A percentile compares a stretch with the other conserved stretches of the same genome.
Evolutionary conservation across 2,888 invertebrate genomes (phyloP).

Genomic region (Plagiodera versicolora): DNA sequence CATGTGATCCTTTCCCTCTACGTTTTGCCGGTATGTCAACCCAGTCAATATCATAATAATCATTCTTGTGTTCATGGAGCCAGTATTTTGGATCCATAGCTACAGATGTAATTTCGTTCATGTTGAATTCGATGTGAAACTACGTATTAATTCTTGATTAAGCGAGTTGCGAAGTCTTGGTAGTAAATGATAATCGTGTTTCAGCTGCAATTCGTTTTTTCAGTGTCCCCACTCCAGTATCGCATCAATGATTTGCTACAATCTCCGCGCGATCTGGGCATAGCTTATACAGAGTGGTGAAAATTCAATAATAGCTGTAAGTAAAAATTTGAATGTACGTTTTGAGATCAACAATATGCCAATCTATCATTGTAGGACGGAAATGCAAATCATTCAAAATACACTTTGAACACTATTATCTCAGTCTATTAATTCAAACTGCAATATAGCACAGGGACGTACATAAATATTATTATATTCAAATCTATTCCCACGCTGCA

Average conservation of each 20-base stretch:
- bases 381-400: too few relatives aligned
- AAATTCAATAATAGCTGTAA: too few relatives aligned
- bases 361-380: too few relatives aligned
- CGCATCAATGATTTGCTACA: background rate
- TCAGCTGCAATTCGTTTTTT: background rate
- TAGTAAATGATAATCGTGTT: background rate
- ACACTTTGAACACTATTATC: too few relatives aligned
- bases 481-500: too few relatives aligned
- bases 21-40: background rate
- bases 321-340: too few relatives aligned
- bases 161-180: too few relatives aligned
- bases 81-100: background rate
- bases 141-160: background rate
- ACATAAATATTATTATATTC: too few relatives aligned
- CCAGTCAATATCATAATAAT: background rate
- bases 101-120: background rate
- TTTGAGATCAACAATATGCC: too few relatives aligned
- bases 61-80: background rate
- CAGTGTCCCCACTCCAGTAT: background rate
- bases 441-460: too few relatives aligned
- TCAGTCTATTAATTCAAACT: too few relatives aligned
- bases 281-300: background rate
- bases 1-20: constrained; percentile 31
- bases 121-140: background rate
- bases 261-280: background rate